Evolutionary conservation across 2,113 vertebrate species (phyloP), one percentile per base, ranked within the genome.

Genomic region (sheep (Ovis aries)): DNA sequence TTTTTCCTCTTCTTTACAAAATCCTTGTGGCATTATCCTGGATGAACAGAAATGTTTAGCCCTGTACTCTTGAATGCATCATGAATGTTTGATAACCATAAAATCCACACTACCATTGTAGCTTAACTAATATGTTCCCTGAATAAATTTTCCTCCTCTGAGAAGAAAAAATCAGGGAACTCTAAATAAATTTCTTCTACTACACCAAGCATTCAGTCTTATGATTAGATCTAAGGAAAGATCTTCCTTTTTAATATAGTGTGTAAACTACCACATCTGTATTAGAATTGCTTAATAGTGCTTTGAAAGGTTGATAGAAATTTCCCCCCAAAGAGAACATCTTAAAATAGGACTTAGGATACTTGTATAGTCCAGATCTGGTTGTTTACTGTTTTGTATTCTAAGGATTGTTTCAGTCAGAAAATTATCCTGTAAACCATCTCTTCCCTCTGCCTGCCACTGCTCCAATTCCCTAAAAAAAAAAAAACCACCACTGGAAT

Each of bases 321-420:
- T 89, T 62, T 64, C 4, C 13, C 80, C 13, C 53, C 7, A 33
- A 81, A 45, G 31, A 77, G 29, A 86, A 82, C 43, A 83, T 95
- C 27, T 95, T 95, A 87, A 95, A 97, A 90, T 87, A 96, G 52
- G 64, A 74, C n/a, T 82, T 78, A 50, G 71, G 85, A 23, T 92
- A 55, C 57, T 62, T 64, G 77, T 57, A 86, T 93, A 87, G 53
- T 85, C 48, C 25, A 84, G 40, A 85, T 25, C 36, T 91, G 48
- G 36, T 84, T 88, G 31, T 85, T 97, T 53, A 57, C 50, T 25
- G 7, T 87, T 96, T 97, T 93, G 71, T 90, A 81, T 88, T 95
- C 45, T 96, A 83, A 90, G 52, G 27, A 85, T 82, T 93, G n/a
- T 81, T 91, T 45, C 19, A 80, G 21, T 31, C 40, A 95, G 81